These are phyloP conservation scores for Pseudanteris insignis DNA, from an alignment of 2,888 invertebrate species.

Conservation along the genomic window DNA sequence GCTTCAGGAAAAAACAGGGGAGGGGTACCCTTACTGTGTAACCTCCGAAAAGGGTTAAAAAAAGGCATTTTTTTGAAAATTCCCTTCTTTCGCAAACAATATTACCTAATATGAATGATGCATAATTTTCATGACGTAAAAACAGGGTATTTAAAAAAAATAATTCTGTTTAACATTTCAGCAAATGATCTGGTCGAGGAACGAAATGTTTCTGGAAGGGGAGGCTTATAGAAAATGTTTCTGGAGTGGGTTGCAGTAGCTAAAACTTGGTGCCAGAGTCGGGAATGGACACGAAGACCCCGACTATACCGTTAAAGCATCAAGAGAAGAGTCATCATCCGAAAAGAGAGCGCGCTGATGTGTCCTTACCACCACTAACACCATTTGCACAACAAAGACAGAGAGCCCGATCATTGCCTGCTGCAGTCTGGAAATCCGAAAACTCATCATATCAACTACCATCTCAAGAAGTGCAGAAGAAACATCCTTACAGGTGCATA, in stretches of 20 bases:
- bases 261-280: conserved; percentile 50
- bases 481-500: conserved; percentile 63
- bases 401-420: conserved; percentile 41
- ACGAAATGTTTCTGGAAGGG: conserved; percentile 48
- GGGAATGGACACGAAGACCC: conserved; percentile 65
- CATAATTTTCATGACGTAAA: no score
- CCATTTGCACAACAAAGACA: conserved; percentile 51
- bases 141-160: no score
- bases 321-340: conserved; percentile 57
- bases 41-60: not conserved
- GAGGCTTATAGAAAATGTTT: conserved; percentile 50
- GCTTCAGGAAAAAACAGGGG: no score
- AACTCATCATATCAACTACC: conserved; percentile 29
- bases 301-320: conserved; percentile 61
- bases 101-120: no score
- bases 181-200: conserved; percentile 35
- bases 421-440: conserved; percentile 47
- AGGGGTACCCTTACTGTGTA: no score
- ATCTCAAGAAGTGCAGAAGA: conserved; percentile 52
- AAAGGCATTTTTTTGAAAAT: not conserved
- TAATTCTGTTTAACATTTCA: no score
- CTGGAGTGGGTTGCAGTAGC: conserved; percentile 46
- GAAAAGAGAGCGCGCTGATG: conserved; percentile 53
- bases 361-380: conserved; percentile 61
- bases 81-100: no score